Evolutionary conservation across 2,113 vertebrate genomes (phyloP).

Genomic region (Talpa occidentalis): DNA sequence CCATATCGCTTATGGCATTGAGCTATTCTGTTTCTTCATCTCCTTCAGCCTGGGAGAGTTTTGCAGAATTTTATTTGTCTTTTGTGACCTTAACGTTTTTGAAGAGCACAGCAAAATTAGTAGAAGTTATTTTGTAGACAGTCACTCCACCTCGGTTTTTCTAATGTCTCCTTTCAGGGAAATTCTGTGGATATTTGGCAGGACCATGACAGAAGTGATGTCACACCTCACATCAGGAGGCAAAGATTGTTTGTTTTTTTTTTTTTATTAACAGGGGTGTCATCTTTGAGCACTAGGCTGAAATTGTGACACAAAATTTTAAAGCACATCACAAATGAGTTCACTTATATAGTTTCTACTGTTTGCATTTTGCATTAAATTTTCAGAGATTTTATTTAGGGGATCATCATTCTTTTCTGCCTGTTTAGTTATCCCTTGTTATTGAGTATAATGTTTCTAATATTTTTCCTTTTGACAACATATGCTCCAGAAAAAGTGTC

Average conservation of each 20-base stretch:
- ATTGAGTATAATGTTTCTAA: not conserved
- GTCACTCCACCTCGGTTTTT: not conserved
- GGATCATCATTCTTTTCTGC: not conserved
- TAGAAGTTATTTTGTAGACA: not conserved
- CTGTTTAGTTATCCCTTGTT: constrained; percentile 16
- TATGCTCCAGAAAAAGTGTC: not conserved
- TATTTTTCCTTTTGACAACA: not conserved
- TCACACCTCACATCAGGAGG: not conserved
- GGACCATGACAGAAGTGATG: not conserved
- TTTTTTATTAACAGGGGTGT: not conserved
- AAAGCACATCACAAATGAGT: constrained; percentile 4
- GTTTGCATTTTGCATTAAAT: not conserved
- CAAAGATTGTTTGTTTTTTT: not conserved
- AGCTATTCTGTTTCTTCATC: not conserved
- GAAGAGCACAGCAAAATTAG: not conserved
- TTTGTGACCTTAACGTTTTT: not conserved
- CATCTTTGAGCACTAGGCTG: not conserved
- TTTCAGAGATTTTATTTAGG: constrained; percentile 7
- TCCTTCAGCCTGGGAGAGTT: not conserved
- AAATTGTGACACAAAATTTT: not conserved
- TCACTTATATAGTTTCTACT: not conserved
- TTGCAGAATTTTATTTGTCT: not conserved
- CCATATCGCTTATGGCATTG: not conserved
- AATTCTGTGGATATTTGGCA: not conserved
- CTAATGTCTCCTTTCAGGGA: not conserved